Conservation (phyloP, 2,797 vertebrate species). For the Malacoraja senta region DNA sequence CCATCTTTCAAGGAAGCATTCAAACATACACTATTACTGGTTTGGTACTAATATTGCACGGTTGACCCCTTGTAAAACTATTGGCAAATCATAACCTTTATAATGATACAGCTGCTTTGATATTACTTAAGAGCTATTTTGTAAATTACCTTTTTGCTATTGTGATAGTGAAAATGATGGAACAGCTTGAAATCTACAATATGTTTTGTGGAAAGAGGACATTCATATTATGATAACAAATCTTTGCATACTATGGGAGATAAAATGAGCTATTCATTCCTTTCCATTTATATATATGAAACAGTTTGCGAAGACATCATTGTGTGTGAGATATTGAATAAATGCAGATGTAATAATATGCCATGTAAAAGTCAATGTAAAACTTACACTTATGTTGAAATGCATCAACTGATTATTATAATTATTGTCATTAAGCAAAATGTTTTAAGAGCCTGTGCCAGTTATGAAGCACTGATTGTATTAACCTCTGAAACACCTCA, state of each 20-base stretch:
- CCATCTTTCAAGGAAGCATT: neutral
- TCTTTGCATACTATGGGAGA: neutral
- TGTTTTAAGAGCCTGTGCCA: neutral
- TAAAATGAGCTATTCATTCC: neutral
- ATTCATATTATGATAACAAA: neutral
- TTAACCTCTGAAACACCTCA: neutral
- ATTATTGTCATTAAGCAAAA: conserved; percentile 15
- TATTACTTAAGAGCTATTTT: neutral
- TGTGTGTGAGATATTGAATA: neutral
- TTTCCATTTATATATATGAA: neutral
- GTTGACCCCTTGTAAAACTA: neutral
- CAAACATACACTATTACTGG: conserved; percentile 25
- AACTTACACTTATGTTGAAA: neutral
- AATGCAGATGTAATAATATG: neutral
- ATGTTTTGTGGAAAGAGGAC: neutral
- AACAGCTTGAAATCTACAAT: neutral
- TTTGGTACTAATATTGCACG: conserved; percentile 27
- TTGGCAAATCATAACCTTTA: neutral
- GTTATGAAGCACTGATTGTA: neutral
- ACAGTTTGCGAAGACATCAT: neutral
- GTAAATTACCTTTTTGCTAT: neutral
- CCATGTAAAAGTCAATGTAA: neutral
- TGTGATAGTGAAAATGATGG: neutral
- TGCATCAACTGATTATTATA: neutral
- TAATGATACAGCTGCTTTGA: neutral